phyloP scores from a whole-genome alignment of 2,797 vertebrate species.

The Tiaroga cobitis region DNA sequence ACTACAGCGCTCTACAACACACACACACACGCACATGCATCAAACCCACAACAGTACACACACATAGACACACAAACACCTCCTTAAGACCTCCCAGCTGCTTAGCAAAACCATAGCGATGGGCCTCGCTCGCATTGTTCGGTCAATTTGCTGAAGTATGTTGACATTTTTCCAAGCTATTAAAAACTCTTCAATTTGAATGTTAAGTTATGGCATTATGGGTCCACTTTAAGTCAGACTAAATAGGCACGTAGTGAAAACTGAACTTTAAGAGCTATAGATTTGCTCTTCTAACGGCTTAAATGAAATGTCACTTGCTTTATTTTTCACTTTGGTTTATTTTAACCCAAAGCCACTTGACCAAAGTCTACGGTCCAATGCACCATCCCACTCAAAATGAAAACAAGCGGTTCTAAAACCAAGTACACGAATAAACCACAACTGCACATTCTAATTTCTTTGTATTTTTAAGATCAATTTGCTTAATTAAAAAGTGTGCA shows the following conservation, averaged over 20 bases:
- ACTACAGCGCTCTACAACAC: constrained; percentile 62
- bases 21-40: constrained; percentile 56
- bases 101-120: constrained; percentile 28
- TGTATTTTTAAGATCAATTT: constrained; percentile 42
- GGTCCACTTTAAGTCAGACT: constrained; percentile 20
- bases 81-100: constrained; percentile 42
- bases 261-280: constrained; percentile 47
- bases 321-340: constrained; percentile 2
- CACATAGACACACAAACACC: constrained; percentile 45
- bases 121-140: constrained; percentile 7
- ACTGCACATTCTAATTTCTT: constrained; percentile 42
- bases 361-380: neutral
- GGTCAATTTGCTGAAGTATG: constrained; percentile 39
- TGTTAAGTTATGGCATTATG: constrained; percentile 19
- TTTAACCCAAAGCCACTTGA: constrained; percentile 22
- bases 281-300: constrained; percentile 48
- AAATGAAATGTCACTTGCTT: constrained; percentile 46
- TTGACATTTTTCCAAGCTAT: constrained; percentile 49
- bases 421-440: constrained; percentile 11
- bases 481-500: constrained; percentile 52
- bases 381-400: neutral
- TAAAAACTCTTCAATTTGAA: constrained; percentile 37
- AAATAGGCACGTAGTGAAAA: constrained; percentile 27
- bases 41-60: constrained; percentile 54
- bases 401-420: neutral